These are phyloP conservation scores for Caloenas nicobarica DNA, from an alignment of 2,113 vertebrate genomes.

Conservation along the genomic window DNA sequence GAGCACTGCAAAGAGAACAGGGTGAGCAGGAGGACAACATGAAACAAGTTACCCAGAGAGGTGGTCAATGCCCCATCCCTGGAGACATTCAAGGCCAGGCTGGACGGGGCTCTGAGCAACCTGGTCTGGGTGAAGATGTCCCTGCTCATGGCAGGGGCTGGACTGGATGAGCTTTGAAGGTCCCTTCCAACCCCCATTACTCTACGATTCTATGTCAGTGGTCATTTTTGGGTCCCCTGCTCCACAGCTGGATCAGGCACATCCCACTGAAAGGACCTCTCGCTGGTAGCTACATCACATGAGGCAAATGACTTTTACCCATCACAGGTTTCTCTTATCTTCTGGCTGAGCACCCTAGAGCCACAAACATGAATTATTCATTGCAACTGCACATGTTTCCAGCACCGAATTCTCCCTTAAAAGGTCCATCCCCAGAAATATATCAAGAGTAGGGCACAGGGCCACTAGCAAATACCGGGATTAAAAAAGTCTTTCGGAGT, in stretches of 20 bases:
- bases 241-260: rapidly evolving
- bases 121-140: too few relatives aligned
- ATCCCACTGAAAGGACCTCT: neutral
- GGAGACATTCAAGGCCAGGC: too few relatives aligned
- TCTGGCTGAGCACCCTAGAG: neutral
- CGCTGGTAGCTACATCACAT: neutral
- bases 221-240: neutral
- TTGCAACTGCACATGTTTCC: neutral
- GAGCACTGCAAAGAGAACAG: neutral
- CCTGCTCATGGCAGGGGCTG: too few relatives aligned
- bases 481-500: neutral
- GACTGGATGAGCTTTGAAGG: too few relatives aligned
- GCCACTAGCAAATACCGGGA: neutral
- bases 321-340: neutral
- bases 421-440: neutral
- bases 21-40: neutral
- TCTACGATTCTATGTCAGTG: neutral
- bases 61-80: too few relatives aligned
- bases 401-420: neutral
- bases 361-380: neutral
- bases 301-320: neutral
- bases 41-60: too few relatives aligned
- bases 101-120: too few relatives aligned
- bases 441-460: neutral
- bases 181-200: too few relatives aligned